These are phyloP conservation scores for Drosophila borealis DNA, from an alignment of 2,888 invertebrate species.

Conservation along the genomic window DNA sequence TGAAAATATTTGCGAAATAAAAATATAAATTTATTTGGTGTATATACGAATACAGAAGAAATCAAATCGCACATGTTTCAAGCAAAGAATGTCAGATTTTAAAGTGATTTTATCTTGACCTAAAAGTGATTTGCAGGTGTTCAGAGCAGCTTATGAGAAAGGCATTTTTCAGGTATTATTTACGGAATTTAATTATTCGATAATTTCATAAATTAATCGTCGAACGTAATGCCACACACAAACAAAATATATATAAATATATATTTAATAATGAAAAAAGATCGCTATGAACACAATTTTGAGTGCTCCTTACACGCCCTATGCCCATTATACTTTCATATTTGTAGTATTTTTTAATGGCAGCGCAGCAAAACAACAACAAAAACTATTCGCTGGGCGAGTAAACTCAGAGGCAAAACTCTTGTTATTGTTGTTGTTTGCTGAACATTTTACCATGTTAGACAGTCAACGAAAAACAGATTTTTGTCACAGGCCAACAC, in stretches of 20 bases:
- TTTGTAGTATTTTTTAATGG: constrained; percentile 45
- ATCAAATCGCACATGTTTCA: too few relatives aligned
- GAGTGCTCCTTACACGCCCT: neutral
- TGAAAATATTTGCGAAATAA: constrained; percentile 34
- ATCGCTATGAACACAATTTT: neutral
- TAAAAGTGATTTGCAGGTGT: too few relatives aligned
- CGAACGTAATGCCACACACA: too few relatives aligned
- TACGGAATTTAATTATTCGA: too few relatives aligned
- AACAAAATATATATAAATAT: too few relatives aligned
- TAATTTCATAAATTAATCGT: too few relatives aligned
- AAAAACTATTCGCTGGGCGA: constrained; percentile 23
- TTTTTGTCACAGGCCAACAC: constrained; percentile 63
- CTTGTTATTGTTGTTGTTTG: constrained; percentile 18
- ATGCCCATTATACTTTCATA: constrained; percentile 24
- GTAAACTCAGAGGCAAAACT: constrained; percentile 11
- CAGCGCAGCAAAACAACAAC: constrained; percentile 19
- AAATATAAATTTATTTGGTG: neutral
- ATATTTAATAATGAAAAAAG: neutral
- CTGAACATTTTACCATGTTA: constrained; percentile 48
- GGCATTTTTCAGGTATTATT: too few relatives aligned
- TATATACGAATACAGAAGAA: neutral
- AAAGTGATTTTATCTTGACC: too few relatives aligned
- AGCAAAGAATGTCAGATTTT: too few relatives aligned
- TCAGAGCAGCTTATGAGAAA: too few relatives aligned
- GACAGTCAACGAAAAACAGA: constrained; percentile 71